Evolutionary conservation across 1,140 invertebrate genomes (phyloP), one percentile per base, ranked within the genome.

Genomic region (Triops longicaudatus): DNA sequence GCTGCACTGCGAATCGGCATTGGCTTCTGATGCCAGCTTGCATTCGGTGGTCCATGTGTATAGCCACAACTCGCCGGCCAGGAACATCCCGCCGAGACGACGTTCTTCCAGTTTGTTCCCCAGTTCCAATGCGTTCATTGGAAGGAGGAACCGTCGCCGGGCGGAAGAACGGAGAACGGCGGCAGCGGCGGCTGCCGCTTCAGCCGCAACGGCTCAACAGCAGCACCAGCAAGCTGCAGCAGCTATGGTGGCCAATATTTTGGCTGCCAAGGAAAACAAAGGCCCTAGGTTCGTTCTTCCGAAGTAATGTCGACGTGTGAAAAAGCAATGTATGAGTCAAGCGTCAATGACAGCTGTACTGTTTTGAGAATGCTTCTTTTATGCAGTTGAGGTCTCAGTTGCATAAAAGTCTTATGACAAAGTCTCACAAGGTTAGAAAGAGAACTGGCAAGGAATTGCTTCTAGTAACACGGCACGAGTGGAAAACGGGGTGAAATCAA

Each of bases 81-180:
- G 72, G 26, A 73, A 72, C 22, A 37, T 37, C 14, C 63, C 77
- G 27, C 78, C 77, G 6, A 41, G 77, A 14, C 77, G 78, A 5
- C 75, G 75, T n/a, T 77, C 76, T n/a, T 78, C 76, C 22, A 77
- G 74, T 27, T 73, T 50, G 26, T 79, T 75, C 73, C 76, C 78
- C 14, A 78, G 76, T 72, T 80, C 79, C 71, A 78, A 79, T 44
- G 79, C 78, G 63, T 79, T 78, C 73, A 79, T 75, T 22, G 79
- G 79, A 42, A 78, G 79, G 9, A 79, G 79, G 14, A 50, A 78
- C 4, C 74, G 79, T 73, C 80, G 79, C 78, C 79, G 79, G 79
- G 79, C 75, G 74, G 73, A 41, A 14, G 50, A 7, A 2, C 31
- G 28, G 43, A 27, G 27, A 22, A 22, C 37, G 12, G 44, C n/a